Conservation (phyloP, 2,113 vertebrate genomes). For the Hydrolagus affinis region DNA sequence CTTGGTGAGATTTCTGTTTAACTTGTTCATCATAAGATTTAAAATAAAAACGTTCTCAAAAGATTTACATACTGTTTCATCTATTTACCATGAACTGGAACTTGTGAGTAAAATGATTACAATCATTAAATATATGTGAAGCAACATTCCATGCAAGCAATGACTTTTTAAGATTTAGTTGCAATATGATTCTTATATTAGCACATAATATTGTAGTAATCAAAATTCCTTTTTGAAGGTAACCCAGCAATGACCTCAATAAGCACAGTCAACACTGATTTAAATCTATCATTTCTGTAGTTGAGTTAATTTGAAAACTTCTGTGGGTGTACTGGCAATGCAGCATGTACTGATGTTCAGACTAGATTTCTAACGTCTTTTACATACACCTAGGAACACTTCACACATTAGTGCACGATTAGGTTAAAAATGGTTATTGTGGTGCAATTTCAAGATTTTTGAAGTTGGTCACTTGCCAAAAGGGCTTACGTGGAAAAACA, state of each 20-base stretch:
- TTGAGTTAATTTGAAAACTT: constrained; percentile 40
- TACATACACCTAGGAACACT: constrained; percentile 40
- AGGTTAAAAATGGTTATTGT: constrained; percentile 22
- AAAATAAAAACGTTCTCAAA: background rate
- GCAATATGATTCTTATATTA: background rate
- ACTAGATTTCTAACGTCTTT: constrained; percentile 44
- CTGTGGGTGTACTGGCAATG: constrained; percentile 43
- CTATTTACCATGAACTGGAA: background rate
- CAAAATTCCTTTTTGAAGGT: constrained; percentile 12
- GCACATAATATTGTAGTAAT: too few relatives aligned
- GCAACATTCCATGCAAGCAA: background rate
- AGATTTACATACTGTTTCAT: background rate
- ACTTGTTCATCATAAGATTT: too few relatives aligned
- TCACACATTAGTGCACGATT: constrained; percentile 38
- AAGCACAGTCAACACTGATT: constrained; percentile 43
- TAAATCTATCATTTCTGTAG: constrained; percentile 40
- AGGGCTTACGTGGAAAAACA: background rate
- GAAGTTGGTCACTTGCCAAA: constrained; percentile 7
- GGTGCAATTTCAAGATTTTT: constrained; percentile 35
- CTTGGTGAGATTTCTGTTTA: too few relatives aligned
- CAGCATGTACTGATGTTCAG: background rate
- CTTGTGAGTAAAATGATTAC: background rate
- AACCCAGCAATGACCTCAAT: constrained; percentile 35
- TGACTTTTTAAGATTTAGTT: background rate
- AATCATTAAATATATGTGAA: background rate